Evolutionary conservation across 2,113 vertebrate species (phyloP), one percentile per base, ranked within the genome.

Genomic region (Lampris megalopsis): DNA sequence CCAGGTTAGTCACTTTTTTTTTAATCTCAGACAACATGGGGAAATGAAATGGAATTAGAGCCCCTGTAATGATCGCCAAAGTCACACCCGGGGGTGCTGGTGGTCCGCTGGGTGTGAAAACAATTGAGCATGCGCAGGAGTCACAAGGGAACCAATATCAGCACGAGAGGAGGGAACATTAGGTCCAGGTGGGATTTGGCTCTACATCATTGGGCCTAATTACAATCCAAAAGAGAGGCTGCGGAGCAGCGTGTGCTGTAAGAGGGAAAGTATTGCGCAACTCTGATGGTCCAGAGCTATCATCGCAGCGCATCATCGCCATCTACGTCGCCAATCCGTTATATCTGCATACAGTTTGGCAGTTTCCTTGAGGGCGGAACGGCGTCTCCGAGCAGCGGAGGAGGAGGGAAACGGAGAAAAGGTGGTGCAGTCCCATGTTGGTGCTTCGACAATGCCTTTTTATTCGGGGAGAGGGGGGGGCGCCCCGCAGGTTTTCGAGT

Each of bases 151-250:
- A 80, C 38, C 7, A 6, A 47, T 50, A 58, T 65, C 7, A 10
- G 68, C 77, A 58, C 42, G 3, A 59, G 77, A 71, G 79, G 84
- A 70, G 63, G 70, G 72, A 75, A 67, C 71, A 68, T 68, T 36
- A n/a, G 62, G 68, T 83, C 87, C 88, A 82, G 86, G 89, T 80
- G 88, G 24, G 86, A 89, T 60, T 81, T 77, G 79, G 11, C 75
- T 86, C 86, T 72, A 87, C 88, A 91, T 92, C 88, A 85, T 77
- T 65, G 88, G 82, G 86, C 81, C 88, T 85, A 92, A 91, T 91
- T 86, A 88, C 35, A 65, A 75, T 83, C 86, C 85, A 40, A 68
- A 5, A 76, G 80, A 70, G 84, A 81, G 71, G n/a, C 37, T 73
- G 73, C 79, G 49, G 64, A 24, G 69, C 63, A 79, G 56, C 48